These are phyloP conservation scores for Psix sp. DNA, from an alignment of 1,140 invertebrate genomes.

Conservation along the genomic window DNA sequence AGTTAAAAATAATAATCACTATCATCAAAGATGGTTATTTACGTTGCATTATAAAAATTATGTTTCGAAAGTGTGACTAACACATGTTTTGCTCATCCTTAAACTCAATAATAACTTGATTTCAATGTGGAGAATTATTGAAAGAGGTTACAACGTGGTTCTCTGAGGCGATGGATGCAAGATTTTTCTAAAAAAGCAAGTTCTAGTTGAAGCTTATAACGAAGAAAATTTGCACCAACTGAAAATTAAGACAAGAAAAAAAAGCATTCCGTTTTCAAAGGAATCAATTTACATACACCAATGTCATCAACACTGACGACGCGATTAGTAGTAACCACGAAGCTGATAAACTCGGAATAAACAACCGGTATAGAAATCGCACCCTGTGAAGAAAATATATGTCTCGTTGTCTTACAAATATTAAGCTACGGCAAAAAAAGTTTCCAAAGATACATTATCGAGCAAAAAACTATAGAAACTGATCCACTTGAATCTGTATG, in stretches of 20 bases:
- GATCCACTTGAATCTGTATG: slow-evolving; percentile 28
- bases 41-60: no score
- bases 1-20: no score
- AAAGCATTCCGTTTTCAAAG: background rate
- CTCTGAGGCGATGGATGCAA: slow-evolving; percentile 20
- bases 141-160: slow-evolving; percentile 48
- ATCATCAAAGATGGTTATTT: no score
- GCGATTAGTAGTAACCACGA: slow-evolving; percentile 23
- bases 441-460: slow-evolving; percentile 14
- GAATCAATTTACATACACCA: slow-evolving; percentile 35
- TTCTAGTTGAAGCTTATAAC: background rate
- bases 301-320: slow-evolving; percentile 55
- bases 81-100: slow-evolving; percentile 68
- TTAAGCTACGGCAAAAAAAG: slow-evolving; percentile 24
- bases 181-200: background rate
- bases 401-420: slow-evolving; percentile 34
- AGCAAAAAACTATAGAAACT: slow-evolving; percentile 13
- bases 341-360: slow-evolving; percentile 7
- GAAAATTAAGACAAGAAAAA: background rate
- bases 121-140: slow-evolving; percentile 59
- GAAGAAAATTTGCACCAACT: slow-evolving; percentile 8
- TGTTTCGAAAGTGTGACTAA: slow-evolving; percentile 41
- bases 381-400: slow-evolving; percentile 1
- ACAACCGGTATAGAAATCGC: slow-evolving; percentile 22
- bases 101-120: slow-evolving; percentile 69